Conservation (phyloP, 2,113 vertebrate species). For the Narcine bancroftii region DNA sequence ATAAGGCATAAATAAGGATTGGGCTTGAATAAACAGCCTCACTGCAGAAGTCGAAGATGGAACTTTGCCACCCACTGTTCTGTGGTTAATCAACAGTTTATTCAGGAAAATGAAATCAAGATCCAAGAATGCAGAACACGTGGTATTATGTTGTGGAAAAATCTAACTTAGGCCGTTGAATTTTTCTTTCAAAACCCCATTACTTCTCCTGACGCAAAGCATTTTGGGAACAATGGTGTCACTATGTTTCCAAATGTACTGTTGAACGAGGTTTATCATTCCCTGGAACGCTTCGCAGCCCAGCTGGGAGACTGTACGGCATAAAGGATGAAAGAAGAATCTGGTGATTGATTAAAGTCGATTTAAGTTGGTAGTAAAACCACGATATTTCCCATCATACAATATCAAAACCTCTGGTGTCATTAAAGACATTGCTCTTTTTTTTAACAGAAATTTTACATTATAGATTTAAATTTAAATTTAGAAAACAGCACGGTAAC, state of each 20-base stretch:
- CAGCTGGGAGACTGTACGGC: not conserved
- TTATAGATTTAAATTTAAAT: no score
- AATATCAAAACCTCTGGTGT: not conserved
- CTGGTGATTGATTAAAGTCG: not conserved
- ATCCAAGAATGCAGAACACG: conserved; percentile 2
- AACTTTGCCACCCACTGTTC: not conserved
- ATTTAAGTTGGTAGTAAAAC: not conserved
- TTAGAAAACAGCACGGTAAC: no score
- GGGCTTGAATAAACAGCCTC: not conserved
- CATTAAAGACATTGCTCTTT: not conserved
- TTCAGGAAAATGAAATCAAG: not conserved
- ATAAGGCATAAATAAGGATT: not conserved
- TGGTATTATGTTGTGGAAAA: not conserved
- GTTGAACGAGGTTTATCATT: not conserved
- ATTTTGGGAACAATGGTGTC: not conserved
- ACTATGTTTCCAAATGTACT: not conserved
- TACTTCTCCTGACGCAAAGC: not conserved
- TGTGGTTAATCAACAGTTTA: conserved; percentile 19
- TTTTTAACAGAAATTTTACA: no score
- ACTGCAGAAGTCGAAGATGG: not conserved
- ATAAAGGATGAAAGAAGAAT: not conserved
- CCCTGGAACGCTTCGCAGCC: not conserved
- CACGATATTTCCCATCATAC: not conserved
- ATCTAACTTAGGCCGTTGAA: not conserved
- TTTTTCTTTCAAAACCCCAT: not conserved